Evolutionary conservation across 2,888 invertebrate species (phyloP), one percentile per base, ranked within the genome.

Genomic region (Dicranocentrus wangi): DNA sequence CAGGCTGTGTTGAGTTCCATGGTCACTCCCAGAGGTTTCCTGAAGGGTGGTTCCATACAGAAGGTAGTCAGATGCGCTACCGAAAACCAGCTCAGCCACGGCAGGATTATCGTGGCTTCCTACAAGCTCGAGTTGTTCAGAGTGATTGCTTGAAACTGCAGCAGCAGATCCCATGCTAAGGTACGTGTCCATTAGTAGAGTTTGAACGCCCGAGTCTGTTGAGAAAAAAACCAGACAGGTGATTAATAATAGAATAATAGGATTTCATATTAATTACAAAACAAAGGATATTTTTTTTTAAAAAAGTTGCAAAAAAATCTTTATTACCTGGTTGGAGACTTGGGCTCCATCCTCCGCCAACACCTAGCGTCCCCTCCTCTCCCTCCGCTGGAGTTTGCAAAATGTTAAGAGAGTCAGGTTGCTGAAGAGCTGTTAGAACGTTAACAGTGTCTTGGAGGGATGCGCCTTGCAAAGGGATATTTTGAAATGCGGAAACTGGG

Each of bases 51-150:
- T 58, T 28, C 66, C 75, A 27, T n/a, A 8, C 0, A 68, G 15
- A 3, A 5, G 42, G 32, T 76, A 21, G 3, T 58, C 1, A 21
- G 75, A 28, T 15, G 55, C 28, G 43, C 75, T 76, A 0, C 66
- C 66, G 23, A 65, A 75, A 0, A 39, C 3, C 0, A 76, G 25
- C 3, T 58, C 23, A 15, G 66, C 66, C 7, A 66, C n/a, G 0
- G 75, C 75, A 7, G 75, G 75, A 19, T 43, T 47, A 2, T 43
- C 27, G 1, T 25, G 13, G 17, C 19, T 23, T 27, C 66, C 75
- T n/a, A 10, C 5, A 0, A 76, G 15, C 19, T 43, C 13, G 1
- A 76, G 0, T 0, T 25, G 19, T 51, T 76, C 66, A 3, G 7
- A 21, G 27, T 76, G 73, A 1, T 32, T 19, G 0, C 65, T 63